Base-by-base conservation (phyloP, 2,888 invertebrate species). In the Drosophila longiperda region DNA sequence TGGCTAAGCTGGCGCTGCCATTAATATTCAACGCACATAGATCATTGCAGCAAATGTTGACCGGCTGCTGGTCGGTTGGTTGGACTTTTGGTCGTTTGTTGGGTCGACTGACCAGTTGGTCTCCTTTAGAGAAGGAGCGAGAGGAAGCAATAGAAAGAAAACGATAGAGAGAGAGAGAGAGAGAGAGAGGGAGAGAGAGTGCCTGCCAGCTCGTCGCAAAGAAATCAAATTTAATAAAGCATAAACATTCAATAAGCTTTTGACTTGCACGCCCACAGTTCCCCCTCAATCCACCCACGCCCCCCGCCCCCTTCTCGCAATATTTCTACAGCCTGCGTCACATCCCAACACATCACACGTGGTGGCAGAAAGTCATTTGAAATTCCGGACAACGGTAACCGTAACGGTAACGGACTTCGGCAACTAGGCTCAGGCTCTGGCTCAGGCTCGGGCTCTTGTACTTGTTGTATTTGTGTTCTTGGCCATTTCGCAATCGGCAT, bases 211-310 rank as follows among this genome's bases (percentile, higher is more conserved):
- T 40, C 57, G 57, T 71, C 70, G 75, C 79, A 82, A 80, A 84
- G 83, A 92, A 92, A 91, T 91, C 91, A 91, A 92, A 92, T 92
- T 91, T 92, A 91, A 93, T 92, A 92, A 92, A 91, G 91, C 89
- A 92, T 93, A 93, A 93, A 92, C 92, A 93, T 92, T 93, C 92
- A 93, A 93, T 93, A 92, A 92, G 92, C 89, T 75, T 89, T 89
- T 71, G 75, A 73, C 70, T 62, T 54, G 57, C 64, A 66, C 66
- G 72, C 73, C 67, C 38, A 34, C 66, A 52, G 20, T 0, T 1
- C 4, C 7, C 15, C 45, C 0, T 29, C 29, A 29, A 29, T 29
- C 29, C 29, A 29, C 73, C 64, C 38, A 34, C 66, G 50, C 20
- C 1, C 4, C 2, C 3, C 8, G 15, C 0, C 6, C 0, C 2